Evolutionary conservation across 2,888 invertebrate genomes (phyloP).

Genomic region (Branchipolynoe longqiensis): DNA sequence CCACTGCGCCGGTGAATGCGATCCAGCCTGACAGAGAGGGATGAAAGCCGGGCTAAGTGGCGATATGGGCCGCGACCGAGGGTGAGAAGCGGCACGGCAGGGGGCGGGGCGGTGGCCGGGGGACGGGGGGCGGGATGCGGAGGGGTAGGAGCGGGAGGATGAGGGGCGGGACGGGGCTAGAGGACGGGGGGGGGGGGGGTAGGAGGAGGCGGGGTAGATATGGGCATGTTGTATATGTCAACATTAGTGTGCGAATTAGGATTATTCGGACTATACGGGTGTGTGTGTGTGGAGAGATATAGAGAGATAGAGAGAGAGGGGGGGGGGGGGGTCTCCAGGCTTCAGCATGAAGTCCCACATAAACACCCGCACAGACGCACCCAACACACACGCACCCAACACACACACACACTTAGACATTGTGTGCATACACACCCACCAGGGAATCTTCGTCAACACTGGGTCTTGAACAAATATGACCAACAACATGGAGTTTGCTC

Average conservation of each 20-base stretch:
- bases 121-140: not conserved
- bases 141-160: not conserved
- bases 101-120: not conserved
- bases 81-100: not conserved
- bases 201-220: not conserved
- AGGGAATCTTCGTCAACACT: too few relatives aligned
- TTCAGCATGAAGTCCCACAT: not conserved
- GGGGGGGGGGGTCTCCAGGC: not conserved
- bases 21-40: conserved; percentile 26
- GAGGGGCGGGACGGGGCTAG: too few relatives aligned
- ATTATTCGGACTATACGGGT: too few relatives aligned
- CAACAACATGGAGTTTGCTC: too few relatives aligned
- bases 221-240: conserved; percentile 9
- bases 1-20: not conserved
- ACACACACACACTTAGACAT: not conserved
- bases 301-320: too few relatives aligned
- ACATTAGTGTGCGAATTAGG: not conserved
- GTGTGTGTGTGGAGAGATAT: too few relatives aligned
- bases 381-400: not conserved
- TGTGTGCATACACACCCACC: too few relatives aligned
- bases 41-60: conserved; percentile 25
- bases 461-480: too few relatives aligned
- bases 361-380: not conserved
- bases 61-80: conserved; percentile 7
- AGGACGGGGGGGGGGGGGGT: not conserved